A percentile compares a stretch with the other conserved stretches of the same genome.
phyloP scores from a whole-genome alignment of 2,888 invertebrate genomes.

The Iphiclides podalirius region DNA sequence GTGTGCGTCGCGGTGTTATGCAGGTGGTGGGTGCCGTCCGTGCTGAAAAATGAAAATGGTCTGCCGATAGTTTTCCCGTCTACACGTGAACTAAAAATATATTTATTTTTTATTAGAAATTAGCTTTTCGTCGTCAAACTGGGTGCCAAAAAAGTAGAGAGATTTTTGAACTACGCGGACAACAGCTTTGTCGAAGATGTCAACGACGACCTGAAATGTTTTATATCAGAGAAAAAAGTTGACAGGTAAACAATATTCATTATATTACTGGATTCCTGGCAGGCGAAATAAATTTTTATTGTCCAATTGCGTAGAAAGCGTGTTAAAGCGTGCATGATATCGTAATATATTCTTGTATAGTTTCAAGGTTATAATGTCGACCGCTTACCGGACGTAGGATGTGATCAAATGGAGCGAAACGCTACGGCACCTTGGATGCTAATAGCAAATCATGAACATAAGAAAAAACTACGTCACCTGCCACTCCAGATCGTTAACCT shows the following conservation, averaged over 20 bases:
- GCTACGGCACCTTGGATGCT: constrained; percentile 54
- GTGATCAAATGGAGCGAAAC: constrained; percentile 54
- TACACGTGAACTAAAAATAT: constrained; percentile 57
- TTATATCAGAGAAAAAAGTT: constrained; percentile 66
- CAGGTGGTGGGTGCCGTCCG: constrained; percentile 29
- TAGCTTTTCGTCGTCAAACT: constrained; percentile 56
- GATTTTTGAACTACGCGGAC: constrained; percentile 71
- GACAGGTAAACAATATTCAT: constrained; percentile 73
- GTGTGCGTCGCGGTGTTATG: constrained; percentile 32
- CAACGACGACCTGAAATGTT: constrained; percentile 74
- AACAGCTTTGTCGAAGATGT: constrained; percentile 74
- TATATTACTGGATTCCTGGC: constrained; percentile 35
- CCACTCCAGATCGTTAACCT: constrained; percentile 13
- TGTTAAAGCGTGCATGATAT: constrained; percentile 19
- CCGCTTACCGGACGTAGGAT: constrained; percentile 51
- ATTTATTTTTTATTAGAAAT: constrained; percentile 29
- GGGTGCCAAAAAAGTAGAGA: constrained; percentile 77
- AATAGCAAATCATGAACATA: constrained; percentile 47
- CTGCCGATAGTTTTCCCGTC: constrained; percentile 52
- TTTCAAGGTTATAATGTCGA: constrained; percentile 70
- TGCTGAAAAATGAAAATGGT: constrained; percentile 43
- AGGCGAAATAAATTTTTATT: constrained; percentile 19
- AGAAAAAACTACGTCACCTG: constrained; percentile 34
- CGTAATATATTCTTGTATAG: constrained; percentile 31
- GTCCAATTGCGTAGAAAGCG: constrained; percentile 18